A percentile compares a stretch with the other conserved stretches of the same genome.
phyloP scores from a whole-genome alignment of 1,140 invertebrate genomes.

The Ctenoplectra terminalis region DNA sequence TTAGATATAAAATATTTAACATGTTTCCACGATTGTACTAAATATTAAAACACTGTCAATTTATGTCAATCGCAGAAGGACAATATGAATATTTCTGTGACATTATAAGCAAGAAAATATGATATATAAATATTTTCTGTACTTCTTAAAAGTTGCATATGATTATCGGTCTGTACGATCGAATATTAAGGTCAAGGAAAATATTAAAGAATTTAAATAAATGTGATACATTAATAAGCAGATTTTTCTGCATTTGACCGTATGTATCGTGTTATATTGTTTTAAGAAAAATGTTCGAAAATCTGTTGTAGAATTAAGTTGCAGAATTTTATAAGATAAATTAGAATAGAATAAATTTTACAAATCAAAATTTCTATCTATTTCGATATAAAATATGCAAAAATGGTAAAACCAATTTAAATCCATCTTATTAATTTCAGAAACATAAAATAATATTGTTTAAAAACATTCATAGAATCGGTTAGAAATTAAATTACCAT shows the following conservation, averaged over 20 bases:
- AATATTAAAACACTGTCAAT: background rate
- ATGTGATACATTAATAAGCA: background rate
- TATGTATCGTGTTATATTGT: background rate
- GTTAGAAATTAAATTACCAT: too few relatives aligned
- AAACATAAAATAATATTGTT: too few relatives aligned
- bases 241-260: background rate
- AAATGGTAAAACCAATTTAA: too few relatives aligned
- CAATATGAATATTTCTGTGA: background rate
- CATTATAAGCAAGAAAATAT: background rate
- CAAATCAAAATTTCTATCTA: too few relatives aligned
- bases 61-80: background rate
- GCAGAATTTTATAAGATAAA: too few relatives aligned
- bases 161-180: background rate
- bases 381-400: too few relatives aligned
- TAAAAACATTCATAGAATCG: too few relatives aligned
- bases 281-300: background rate
- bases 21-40: background rate
- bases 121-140: background rate
- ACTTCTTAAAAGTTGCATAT: background rate
- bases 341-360: too few relatives aligned
- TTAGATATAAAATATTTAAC: constrained; percentile 3
- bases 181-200: background rate
- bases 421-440: too few relatives aligned
- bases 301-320: background rate
- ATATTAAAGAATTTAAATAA: constrained; percentile 4